Evolutionary conservation across 2,797 vertebrate species (phyloP).

Genomic region (Heliangelus exortis): DNA sequence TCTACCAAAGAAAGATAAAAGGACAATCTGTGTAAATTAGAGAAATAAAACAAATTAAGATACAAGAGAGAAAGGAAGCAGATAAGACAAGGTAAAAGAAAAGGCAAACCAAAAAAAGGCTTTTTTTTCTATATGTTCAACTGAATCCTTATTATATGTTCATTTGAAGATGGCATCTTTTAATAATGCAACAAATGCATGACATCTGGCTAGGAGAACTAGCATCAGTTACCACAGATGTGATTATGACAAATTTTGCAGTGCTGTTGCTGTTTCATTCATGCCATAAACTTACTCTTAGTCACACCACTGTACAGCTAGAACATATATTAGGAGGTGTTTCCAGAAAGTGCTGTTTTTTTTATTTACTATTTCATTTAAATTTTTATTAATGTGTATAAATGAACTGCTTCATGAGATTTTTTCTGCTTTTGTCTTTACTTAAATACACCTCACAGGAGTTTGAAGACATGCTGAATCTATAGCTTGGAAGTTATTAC

Average conservation of each 20-base stretch:
- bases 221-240: not conserved
- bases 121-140: not conserved
- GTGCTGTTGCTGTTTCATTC: not conserved
- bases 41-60: not conserved
- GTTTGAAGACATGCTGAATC: constrained; percentile 29
- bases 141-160: not conserved
- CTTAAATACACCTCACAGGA: constrained; percentile 22
- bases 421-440: not conserved
- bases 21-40: not conserved
- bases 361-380: not conserved
- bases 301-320: not conserved
- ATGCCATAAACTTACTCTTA: not conserved
- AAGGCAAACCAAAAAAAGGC: not conserved
- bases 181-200: not conserved
- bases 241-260: not conserved
- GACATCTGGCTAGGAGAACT: not conserved
- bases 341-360: not conserved
- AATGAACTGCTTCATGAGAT: not conserved
- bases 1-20: not conserved
- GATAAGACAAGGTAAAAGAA: not conserved
- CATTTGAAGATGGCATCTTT: not conserved
- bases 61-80: not conserved
- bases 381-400: no score
- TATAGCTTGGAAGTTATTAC: constrained; percentile 56
- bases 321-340: not conserved